Conservation (phyloP, 2,888 invertebrate species). For the Drosophila kuntzei region DNA sequence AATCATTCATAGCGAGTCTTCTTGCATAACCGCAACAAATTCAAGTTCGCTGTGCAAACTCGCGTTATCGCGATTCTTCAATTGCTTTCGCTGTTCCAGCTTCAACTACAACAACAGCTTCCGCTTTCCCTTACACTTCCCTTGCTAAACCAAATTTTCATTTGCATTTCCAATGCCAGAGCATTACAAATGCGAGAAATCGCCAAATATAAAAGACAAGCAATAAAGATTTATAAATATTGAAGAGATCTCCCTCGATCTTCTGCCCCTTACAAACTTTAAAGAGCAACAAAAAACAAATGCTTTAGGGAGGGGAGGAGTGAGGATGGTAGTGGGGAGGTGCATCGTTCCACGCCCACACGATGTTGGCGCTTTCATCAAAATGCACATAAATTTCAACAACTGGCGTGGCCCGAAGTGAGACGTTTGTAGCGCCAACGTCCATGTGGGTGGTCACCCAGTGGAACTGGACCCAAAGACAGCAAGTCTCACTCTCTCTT, state of each 20-base stretch:
- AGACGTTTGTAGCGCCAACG: conserved; percentile 75
- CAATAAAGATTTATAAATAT: conserved; percentile 66
- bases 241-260: conserved; percentile 40
- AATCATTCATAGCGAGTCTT: conserved; percentile 10
- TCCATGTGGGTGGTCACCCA: conserved; percentile 73
- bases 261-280: neutral
- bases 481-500: neutral
- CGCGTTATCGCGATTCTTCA: conserved; percentile 26
- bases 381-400: conserved; percentile 77
- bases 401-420: conserved; percentile 61
- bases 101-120: neutral
- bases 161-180: conserved; percentile 55
- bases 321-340: neutral
- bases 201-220: conserved; percentile 52
- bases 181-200: conserved; percentile 50
- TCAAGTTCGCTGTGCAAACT: conserved; percentile 40
- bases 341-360: conserved; percentile 64
- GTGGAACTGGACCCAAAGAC: conserved; percentile 54
- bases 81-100: conserved; percentile 43
- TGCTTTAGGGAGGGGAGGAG: neutral
- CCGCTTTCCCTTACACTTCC: conserved; percentile 3
- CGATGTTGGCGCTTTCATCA: conserved; percentile 70
- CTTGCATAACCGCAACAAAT: conserved; percentile 39
- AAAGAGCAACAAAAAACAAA: conserved; percentile 12
- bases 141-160: conserved; percentile 19